These are phyloP conservation scores for Poeciliopsis gracilis DNA, from an alignment of 2,797 vertebrate species.

Conservation along the genomic window DNA sequence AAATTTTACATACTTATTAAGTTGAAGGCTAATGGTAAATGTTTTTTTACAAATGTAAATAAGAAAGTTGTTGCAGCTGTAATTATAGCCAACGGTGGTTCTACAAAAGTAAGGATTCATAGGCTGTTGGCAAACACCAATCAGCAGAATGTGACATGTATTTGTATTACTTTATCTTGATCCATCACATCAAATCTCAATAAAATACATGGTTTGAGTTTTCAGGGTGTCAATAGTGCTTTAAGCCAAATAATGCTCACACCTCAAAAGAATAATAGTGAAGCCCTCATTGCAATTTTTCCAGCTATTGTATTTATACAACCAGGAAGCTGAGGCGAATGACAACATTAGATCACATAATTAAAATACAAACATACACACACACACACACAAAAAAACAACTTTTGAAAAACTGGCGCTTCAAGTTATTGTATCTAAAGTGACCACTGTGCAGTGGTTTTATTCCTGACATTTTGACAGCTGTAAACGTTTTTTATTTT, in stretches of 20 bases:
- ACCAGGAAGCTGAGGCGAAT: slow-evolving; percentile 60
- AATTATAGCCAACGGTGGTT: background rate
- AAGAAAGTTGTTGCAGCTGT: too few relatives aligned
- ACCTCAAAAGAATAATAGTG: background rate
- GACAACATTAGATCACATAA: slow-evolving; percentile 52
- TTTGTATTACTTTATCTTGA: background rate
- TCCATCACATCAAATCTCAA: background rate
- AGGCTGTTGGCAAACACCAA: background rate
- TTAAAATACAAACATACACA: slow-evolving; percentile 26
- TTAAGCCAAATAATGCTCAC: background rate
- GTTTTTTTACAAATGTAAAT: background rate
- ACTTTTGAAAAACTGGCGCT: slow-evolving; percentile 33
- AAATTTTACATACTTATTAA: background rate
- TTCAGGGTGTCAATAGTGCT: background rate
- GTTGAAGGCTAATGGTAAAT: background rate
- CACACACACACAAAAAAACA: background rate
- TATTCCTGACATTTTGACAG: slow-evolving; percentile 67
- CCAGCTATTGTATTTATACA: slow-evolving; percentile 30
- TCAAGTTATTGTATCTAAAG: slow-evolving; percentile 58
- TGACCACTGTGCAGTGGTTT: slow-evolving; percentile 66
- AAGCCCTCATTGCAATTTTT: slow-evolving; percentile 14
- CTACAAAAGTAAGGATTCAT: background rate
- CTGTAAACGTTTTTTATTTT: slow-evolving; percentile 54
- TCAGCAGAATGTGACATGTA: background rate
- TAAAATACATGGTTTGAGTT: background rate